These are phyloP conservation scores for Siniperca chuatsi DNA, from an alignment of 2,113 vertebrate species.

Conservation along the genomic window DNA sequence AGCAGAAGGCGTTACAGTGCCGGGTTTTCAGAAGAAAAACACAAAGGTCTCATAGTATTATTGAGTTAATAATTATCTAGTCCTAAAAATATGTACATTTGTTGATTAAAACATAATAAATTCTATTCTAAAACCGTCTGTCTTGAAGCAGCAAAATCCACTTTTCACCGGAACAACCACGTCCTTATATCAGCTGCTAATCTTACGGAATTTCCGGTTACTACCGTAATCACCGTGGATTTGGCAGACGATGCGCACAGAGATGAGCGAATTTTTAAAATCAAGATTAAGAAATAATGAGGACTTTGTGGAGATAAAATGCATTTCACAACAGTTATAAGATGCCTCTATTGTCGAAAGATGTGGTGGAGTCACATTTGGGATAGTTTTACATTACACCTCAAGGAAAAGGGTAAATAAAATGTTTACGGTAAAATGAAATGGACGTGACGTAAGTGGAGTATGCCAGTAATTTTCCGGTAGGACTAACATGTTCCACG, in stretches of 20 bases:
- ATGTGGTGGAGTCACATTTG: accelerated
- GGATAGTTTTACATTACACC: neutral
- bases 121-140: neutral
- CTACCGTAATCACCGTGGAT: constrained; percentile 46
- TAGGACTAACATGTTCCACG: neutral
- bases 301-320: accelerated
- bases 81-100: constrained; percentile 31
- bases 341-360: accelerated
- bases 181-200: constrained; percentile 70
- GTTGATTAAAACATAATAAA: constrained; percentile 36
- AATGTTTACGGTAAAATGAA: constrained; percentile 59
- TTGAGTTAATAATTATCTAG: neutral
- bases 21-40: neutral
- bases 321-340: accelerated
- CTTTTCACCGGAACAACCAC: constrained; percentile 74
- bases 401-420: neutral
- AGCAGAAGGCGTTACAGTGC: constrained; percentile 21
- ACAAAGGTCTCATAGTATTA: constrained; percentile 40
- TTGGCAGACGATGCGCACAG: no score
- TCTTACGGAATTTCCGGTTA: constrained; percentile 66
- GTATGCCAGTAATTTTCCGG: constrained; percentile 59
- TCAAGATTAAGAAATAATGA: no score
- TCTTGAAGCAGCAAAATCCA: constrained; percentile 32
- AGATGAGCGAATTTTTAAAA: neutral
- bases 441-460: constrained; percentile 30